A percentile compares a stretch with the other conserved stretches of the same genome.
Evolutionary conservation across 1,140 invertebrate genomes (phyloP).

Genomic region (Brachionus calyciflorus): DNA sequence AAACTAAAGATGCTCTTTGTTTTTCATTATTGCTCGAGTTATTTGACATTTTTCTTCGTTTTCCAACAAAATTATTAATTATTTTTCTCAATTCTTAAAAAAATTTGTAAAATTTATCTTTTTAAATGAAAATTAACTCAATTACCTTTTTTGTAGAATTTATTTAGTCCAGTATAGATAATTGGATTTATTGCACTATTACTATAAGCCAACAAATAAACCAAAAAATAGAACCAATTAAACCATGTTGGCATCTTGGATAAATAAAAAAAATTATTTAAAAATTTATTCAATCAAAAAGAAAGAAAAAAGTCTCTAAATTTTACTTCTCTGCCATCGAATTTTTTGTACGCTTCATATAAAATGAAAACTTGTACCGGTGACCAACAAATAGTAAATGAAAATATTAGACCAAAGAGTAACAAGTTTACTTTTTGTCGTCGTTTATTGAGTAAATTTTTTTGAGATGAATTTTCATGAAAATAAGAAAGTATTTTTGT

Average conservation of each 20-base stretch:
- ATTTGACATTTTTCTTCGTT: not conserved
- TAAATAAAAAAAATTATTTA: not conserved
- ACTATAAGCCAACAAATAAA: conserved; percentile 61
- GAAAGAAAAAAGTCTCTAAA: no score
- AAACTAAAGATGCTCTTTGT: no score
- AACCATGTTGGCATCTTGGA: conserved; percentile 62
- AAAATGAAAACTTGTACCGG: conserved; percentile 54
- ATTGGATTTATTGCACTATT: conserved; percentile 64
- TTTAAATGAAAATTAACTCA: not conserved
- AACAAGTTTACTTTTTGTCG: conserved; percentile 62
- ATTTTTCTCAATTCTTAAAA: conserved; percentile 36
- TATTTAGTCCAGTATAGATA: conserved; percentile 63
- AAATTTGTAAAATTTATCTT: not conserved
- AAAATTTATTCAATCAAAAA: no score
- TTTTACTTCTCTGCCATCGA: conserved; percentile 49
- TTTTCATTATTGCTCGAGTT: no score
- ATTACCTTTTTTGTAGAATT: conserved; percentile 54
- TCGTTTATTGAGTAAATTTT: conserved; percentile 52
- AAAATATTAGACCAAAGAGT: conserved; percentile 59
- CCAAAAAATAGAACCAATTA: conserved; percentile 57
- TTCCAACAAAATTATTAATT: conserved; percentile 26
- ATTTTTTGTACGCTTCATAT: conserved; percentile 52
- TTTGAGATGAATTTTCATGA: conserved; percentile 50
- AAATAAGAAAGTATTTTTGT: conserved; percentile 52
- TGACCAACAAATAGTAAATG: conserved; percentile 59